Evolutionary conservation across 2,888 invertebrate species (phyloP).

Genomic region (Dinocampus coccinellae): DNA sequence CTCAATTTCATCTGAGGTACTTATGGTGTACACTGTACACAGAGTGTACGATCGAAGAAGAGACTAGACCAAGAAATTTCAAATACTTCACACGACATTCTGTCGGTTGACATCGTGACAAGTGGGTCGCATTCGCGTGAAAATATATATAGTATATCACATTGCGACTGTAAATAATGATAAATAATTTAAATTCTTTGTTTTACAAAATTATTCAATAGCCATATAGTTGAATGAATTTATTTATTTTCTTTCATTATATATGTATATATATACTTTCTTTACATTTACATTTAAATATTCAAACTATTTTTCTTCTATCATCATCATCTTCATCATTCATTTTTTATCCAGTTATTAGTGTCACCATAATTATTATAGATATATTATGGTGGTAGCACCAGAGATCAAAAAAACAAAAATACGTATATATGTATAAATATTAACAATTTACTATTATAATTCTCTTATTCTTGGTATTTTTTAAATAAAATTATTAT

Average conservation of each 20-base stretch:
- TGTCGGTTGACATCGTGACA: constrained; percentile 27
- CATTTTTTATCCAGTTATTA: not conserved
- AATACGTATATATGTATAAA: not conserved
- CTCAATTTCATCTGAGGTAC: constrained; percentile 30
- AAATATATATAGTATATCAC: not conserved
- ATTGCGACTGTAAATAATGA: not conserved
- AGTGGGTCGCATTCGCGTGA: constrained; percentile 30
- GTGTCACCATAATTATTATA: not conserved
- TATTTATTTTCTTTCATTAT: too few relatives aligned
- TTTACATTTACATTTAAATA: not conserved
- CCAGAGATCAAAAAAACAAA: not conserved
- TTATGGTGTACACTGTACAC: not conserved
- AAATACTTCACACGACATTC: constrained; percentile 27
- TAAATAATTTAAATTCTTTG: not conserved
- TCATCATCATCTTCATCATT: not conserved
- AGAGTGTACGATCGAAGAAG: not conserved
- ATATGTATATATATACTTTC: not conserved
- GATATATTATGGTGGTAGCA: not conserved
- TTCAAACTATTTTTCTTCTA: not conserved
- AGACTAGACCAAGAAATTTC: constrained; percentile 35
- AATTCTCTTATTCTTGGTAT: not conserved
- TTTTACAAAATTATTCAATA: not conserved
- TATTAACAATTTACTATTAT: not conserved
- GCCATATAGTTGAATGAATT: not conserved
- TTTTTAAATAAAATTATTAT: not conserved